Evolutionary conservation across 2,888 invertebrate genomes (phyloP).

Genomic region (Matsumyia berberina): DNA sequence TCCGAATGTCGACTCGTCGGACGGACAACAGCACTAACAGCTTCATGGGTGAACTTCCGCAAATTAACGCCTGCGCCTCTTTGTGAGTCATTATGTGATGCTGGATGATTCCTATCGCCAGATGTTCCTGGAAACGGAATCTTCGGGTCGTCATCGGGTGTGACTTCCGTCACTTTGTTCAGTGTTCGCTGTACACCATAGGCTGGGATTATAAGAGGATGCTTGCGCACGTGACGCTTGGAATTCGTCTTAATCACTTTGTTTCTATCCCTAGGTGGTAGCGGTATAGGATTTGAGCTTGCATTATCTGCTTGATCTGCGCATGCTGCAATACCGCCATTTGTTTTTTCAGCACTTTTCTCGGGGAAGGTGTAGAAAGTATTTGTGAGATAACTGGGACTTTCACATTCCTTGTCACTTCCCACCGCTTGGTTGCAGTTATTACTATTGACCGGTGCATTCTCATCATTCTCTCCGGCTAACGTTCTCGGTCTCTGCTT

Average conservation of each 20-base stretch:
- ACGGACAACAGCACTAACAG: constrained; percentile 80
- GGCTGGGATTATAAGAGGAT: constrained; percentile 91
- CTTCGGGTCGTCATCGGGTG: constrained; percentile 82
- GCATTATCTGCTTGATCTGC: constrained; percentile 40
- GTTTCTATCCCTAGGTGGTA: constrained; percentile 90
- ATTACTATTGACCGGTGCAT: constrained; percentile 72
- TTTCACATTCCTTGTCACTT: constrained; percentile 81
- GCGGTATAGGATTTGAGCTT: constrained; percentile 88
- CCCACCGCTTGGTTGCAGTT: constrained; percentile 47
- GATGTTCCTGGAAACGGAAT: constrained; percentile 62
- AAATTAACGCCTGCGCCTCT: constrained; percentile 39
- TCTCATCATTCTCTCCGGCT: constrained; percentile 76
- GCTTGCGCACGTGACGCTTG: constrained; percentile 91
- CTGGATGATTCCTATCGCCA: constrained; percentile 54
- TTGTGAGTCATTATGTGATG: constrained; percentile 50
- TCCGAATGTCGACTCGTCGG: constrained; percentile 73
- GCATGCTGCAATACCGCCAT: constrained; percentile 4
- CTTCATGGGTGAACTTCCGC: constrained; percentile 78
- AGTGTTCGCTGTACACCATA: constrained; percentile 87
- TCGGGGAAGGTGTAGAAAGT: constrained; percentile 82
- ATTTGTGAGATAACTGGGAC: constrained; percentile 83
- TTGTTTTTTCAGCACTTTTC: constrained; percentile 48
- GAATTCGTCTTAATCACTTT: constrained; percentile 86
- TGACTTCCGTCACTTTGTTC: constrained; percentile 86
- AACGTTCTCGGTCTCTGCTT: constrained; percentile 55